Base-by-base conservation (phyloP, 2,113 vertebrate genomes). In the Pipa parva region DNA sequence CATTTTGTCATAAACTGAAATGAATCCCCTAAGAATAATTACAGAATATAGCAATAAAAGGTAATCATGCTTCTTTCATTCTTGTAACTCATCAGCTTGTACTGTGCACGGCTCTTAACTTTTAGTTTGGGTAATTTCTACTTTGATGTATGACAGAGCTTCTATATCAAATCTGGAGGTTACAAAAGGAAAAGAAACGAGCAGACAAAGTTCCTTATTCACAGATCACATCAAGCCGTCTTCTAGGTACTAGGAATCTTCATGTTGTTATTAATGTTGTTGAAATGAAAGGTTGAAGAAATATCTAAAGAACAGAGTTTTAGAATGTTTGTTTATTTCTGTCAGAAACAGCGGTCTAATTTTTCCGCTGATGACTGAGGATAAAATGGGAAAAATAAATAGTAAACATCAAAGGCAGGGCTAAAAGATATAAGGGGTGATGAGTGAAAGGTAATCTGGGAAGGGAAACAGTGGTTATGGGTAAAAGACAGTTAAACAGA, bases 1-100 rank as follows among this genome's bases (percentile, higher is more conserved):
- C 84, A 83, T 83, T 85, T 71, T 60, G 78, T 75, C 80, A 73
- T 75, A 81, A 83, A 72, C 66, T 79, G 76, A 80, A 82, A 83
- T 70, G 31, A 79, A 82, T 87, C 80, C 76, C 79, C 62, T 45
- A 67, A 69, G 77, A 59, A 79, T 83, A 85, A 83, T 85, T 83
- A 82, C 57, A 78, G 24, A 78, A 79, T 74, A 75, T 77, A 72
- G 59, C 63, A 81, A 80, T 83, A 79, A 86, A 84, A 87, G 58
- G 59, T 76, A 82, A 81, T 83, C 71, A 58, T 60, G 62, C 79
- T 57, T 77, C 74, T 76, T 81, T 71, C 60, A 65, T 63, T 79
- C 78, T 68, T 61, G 25, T 56, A 72, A 60, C 45, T 52, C 74
- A 82, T 81, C 0, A 0, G 36, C 27, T 56, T 11, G 27, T 58